These are phyloP conservation scores for Eledona agricola DNA, from an alignment of 2,888 invertebrate genomes.

Conservation along the genomic window DNA sequence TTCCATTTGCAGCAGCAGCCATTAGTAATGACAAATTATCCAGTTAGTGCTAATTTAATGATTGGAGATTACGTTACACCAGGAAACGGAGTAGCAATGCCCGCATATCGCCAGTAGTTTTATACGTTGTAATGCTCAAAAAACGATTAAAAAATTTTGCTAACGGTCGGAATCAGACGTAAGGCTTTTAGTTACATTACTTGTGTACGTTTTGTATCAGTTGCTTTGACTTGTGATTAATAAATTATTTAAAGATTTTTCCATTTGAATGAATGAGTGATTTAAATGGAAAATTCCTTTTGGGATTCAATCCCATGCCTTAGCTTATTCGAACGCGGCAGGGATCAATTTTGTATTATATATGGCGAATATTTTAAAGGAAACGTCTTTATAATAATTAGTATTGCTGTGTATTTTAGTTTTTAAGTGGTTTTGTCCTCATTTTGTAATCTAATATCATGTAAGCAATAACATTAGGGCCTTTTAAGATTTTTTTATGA, in stretches of 20 bases:
- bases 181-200: conserved; percentile 20
- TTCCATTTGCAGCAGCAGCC: conserved; percentile 58
- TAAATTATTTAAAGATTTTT: conserved; percentile 26
- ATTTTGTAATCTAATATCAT: conserved; percentile 16
- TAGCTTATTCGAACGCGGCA: conserved; percentile 44
- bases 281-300: conserved; percentile 26
- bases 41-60: conserved; percentile 77
- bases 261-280: conserved; percentile 11
- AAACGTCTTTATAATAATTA: conserved; percentile 6
- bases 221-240: conserved; percentile 30
- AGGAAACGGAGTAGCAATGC: conserved; percentile 64
- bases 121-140: conserved; percentile 52
- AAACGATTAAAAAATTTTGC: conserved; percentile 47
- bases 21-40: conserved; percentile 71
- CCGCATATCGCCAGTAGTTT: conserved; percentile 59
- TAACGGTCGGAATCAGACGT: conserved; percentile 39
- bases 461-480: conserved; percentile 23
- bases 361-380: conserved; percentile 12
- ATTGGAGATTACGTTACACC: conserved; percentile 78
- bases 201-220: conserved; percentile 27
- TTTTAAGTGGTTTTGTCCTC: conserved; percentile 16
- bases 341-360: conserved; percentile 38
- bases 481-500: conserved; percentile 13
- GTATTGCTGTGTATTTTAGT: conserved; percentile 15
- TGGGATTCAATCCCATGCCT: conserved; percentile 41